A percentile compares a stretch with the other conserved stretches of the same genome.
phyloP scores from a whole-genome alignment of 2,888 invertebrate genomes.

The Quadroppia sp. region DNA sequence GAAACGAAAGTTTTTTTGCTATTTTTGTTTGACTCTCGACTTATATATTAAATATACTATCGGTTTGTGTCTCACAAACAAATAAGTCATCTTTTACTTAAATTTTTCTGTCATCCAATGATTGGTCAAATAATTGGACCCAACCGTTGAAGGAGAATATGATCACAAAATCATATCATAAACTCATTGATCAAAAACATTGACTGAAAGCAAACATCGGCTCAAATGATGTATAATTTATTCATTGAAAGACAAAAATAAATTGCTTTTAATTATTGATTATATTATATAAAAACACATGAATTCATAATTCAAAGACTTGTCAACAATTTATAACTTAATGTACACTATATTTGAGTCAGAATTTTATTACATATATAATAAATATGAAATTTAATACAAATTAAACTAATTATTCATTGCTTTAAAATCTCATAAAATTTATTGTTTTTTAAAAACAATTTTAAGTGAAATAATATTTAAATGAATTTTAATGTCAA shows the following conservation, averaged over 20 bases:
- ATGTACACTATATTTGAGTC: too few species aligned
- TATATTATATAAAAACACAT: not conserved
- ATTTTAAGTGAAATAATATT: too few species aligned
- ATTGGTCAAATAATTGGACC: not conserved
- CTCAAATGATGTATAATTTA: not conserved
- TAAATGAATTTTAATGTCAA: too few species aligned
- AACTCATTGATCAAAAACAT: too few species aligned
- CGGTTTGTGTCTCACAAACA: not conserved
- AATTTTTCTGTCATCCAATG: not conserved
- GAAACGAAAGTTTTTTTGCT: not conserved
- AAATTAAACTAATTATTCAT: too few species aligned
- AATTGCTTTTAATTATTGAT: conserved; percentile 7
- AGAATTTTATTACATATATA: too few species aligned
- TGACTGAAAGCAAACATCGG: too few species aligned
- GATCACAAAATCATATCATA: too few species aligned
- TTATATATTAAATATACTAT: conserved; percentile 8
- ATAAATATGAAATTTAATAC: too few species aligned
- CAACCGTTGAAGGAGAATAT: not conserved
- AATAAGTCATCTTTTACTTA: not conserved
- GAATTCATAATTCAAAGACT: not conserved
- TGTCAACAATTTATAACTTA: too few species aligned
- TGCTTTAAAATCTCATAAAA: too few species aligned
- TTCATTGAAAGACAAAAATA: conserved; percentile 17
- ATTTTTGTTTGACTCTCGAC: not conserved
- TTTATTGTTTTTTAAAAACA: too few species aligned